Base-by-base conservation (phyloP, 2,113 vertebrate species). In the Pagrus major region DNA sequence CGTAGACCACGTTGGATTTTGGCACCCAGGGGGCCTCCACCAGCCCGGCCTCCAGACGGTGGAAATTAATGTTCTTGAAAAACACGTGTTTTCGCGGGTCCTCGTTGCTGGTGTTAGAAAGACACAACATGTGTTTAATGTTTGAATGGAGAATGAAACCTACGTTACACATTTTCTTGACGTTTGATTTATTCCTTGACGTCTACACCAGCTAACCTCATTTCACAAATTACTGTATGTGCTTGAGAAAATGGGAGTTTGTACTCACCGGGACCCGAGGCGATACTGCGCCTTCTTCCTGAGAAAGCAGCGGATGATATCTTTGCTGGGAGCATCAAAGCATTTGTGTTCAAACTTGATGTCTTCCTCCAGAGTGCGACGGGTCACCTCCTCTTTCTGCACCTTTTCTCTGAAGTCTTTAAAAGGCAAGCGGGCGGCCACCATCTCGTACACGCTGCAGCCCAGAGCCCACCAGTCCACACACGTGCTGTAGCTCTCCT, bases 401-500 rank as follows among this genome's bases (percentile, higher is more conserved):
- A 97, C 85, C 87, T 97, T 97, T 64, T 97, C 97, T 87, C 95
- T 96, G 92, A 82, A 95, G 89, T 96, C 95, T 93, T 93, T 96
- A 77, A 97, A 98, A 1, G 97, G 96, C 59, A 97, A 93, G 80
- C 95, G 90, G 41, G 94, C 96, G 7, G 96, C 96, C 65, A 97
- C 81, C 96, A 97, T 97, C 92, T 98, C 97, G 56, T 97, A 97
- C 82, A 98, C 95, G 75, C 95, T 96, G 85, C 96, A 98, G 10
- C 97, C 97, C 92, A 97, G 92, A 9, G 97, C 93, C 94, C 97
- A 97, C 97, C 97, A 99, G 93, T 97, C 96, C 91, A 96, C 96
- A 0, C 96, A 95, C 2, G 91, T 96, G 85, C 89, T 78, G 89
- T 98, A 97, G 18, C 82, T 84, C 49, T 95, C 96, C 47, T 97